A percentile compares a stretch with the other conserved stretches of the same genome.
Evolutionary conservation across 2,888 invertebrate genomes (phyloP).

Genomic region (Nomada ferruginata): DNA sequence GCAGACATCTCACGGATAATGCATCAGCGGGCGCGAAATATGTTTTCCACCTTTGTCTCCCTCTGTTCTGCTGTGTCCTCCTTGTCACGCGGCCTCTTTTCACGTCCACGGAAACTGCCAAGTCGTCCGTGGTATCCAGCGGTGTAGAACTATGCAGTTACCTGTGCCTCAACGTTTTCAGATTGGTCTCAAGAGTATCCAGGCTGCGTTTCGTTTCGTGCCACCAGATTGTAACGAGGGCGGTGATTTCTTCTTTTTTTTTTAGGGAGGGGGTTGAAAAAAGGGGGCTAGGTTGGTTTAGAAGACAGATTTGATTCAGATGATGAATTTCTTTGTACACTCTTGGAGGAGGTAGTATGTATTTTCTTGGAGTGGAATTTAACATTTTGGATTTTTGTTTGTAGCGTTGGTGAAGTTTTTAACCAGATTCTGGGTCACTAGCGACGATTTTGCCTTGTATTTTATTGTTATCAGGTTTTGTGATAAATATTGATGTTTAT

Average conservation of each 20-base stretch:
- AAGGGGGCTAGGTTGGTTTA: background rate
- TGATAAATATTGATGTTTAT: no score
- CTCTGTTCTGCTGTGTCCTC: constrained; percentile 10
- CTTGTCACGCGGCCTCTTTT: constrained; percentile 16
- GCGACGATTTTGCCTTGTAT: no score
- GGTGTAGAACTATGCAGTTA: constrained; percentile 25
- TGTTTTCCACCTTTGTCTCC: constrained; percentile 53
- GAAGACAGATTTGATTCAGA: no score
- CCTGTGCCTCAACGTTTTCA: constrained; percentile 32
- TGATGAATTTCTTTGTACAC: no score
- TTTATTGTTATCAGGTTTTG: no score
- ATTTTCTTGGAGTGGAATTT: no score
- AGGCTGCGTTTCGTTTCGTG: constrained; percentile 25
- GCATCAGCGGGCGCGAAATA: constrained; percentile 68
- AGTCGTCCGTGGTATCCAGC: constrained; percentile 18
- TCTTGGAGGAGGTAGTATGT: no score
- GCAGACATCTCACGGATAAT: constrained; percentile 71
- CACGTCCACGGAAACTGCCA: constrained; percentile 26
- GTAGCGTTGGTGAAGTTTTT: no score
- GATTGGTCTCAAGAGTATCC: constrained; percentile 10
- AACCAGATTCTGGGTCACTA: no score
- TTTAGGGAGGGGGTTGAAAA: no score
- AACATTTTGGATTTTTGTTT: no score
- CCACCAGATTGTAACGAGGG: background rate
- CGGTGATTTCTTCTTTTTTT: background rate